Evolutionary conservation across 2,797 vertebrate species (phyloP).

Genomic region (Darevskia mixta): DNA sequence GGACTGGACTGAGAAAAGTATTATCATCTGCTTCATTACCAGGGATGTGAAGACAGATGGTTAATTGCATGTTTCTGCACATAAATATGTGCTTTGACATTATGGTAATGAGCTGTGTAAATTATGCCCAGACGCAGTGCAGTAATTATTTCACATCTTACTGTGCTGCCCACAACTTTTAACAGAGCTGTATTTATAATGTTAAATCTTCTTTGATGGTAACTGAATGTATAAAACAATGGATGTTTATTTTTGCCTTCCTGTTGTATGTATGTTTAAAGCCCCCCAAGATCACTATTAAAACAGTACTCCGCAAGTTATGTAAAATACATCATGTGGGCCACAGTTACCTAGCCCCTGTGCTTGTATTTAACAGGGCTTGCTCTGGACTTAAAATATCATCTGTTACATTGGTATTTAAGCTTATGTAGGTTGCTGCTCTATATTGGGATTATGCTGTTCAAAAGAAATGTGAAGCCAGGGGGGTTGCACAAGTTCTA

Average conservation of each 20-base stretch:
- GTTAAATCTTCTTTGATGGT: neutral
- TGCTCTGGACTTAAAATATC: neutral
- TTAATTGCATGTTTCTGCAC: neutral
- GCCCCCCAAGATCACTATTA: neutral
- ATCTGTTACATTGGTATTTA: neutral
- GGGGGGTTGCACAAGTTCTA: neutral
- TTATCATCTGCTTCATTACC: neutral
- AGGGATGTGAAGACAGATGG: neutral
- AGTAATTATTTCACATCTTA: neutral
- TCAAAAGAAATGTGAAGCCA: neutral
- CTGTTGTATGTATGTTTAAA: neutral
- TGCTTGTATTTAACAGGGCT: neutral
- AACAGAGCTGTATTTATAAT: neutral
- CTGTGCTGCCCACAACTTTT: neutral
- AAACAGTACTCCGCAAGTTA: neutral
- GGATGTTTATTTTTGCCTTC: neutral
- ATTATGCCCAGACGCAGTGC: neutral
- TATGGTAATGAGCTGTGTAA: neutral
- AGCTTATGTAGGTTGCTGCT: neutral
- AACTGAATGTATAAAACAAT: neutral
- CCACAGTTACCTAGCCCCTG: neutral
- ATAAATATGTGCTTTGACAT: neutral
- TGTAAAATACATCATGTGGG: neutral
- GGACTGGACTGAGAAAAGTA: neutral
- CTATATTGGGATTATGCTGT: neutral